These are phyloP conservation scores for Holacanthus passer DNA, from an alignment of 2,113 vertebrate genomes.

Conservation along the genomic window DNA sequence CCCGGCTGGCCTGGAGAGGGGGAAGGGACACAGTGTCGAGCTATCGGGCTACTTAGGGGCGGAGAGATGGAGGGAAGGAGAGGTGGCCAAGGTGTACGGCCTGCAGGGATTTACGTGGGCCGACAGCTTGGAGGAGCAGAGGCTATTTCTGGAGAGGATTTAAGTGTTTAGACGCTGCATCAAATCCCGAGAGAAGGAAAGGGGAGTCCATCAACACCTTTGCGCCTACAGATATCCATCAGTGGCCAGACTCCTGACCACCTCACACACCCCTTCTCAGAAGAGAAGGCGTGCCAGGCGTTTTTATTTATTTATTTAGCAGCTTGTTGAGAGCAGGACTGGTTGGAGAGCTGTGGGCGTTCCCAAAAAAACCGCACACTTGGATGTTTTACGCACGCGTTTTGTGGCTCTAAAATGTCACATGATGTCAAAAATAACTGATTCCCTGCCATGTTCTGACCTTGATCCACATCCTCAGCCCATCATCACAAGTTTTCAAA, in stretches of 20 bases:
- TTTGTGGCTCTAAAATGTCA: not conserved
- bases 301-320: not conserved
- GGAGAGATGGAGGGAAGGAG: constrained; percentile 27
- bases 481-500: not conserved
- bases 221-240: constrained; percentile 36
- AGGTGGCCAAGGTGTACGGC: constrained; percentile 68
- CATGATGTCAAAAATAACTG: not conserved
- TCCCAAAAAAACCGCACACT: not conserved
- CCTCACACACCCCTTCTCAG: not conserved
- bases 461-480: not conserved
- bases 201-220: constrained; percentile 56
- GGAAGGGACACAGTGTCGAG: constrained; percentile 23
- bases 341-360: not conserved
- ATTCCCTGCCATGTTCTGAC: not conserved
- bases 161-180: constrained; percentile 82
- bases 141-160: constrained; percentile 85
- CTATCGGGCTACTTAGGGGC: constrained; percentile 53
- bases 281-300: not conserved
- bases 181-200: constrained; percentile 79
- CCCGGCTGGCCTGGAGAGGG: constrained; percentile 17
- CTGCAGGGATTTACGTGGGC: constrained; percentile 81
- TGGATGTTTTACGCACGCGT: not conserved
- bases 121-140: constrained; percentile 80
- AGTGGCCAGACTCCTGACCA: constrained; percentile 6
- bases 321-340: not conserved